Evolutionary conservation across 2,113 vertebrate species (phyloP).

Genomic region (Danio rerio): DNA sequence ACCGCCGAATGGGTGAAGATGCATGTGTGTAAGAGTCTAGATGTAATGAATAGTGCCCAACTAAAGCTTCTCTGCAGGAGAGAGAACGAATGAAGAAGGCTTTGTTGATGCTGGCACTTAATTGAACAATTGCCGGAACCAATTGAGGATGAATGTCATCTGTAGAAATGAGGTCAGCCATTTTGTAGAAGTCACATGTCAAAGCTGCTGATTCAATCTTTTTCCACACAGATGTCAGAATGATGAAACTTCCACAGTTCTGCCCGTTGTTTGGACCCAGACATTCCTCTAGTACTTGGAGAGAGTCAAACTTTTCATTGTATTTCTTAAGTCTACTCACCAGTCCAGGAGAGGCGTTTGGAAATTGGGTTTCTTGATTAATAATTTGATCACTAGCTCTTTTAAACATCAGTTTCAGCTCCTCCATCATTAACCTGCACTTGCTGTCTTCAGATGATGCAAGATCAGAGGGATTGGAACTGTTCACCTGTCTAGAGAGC

Average conservation of each 20-base stretch:
- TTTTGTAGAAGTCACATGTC: conserved; percentile 66
- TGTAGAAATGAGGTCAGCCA: conserved; percentile 82
- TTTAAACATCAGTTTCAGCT: conserved; percentile 88
- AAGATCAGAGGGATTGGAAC: conserved; percentile 77
- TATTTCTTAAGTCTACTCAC: conserved; percentile 57
- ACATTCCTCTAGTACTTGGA: conserved; percentile 34
- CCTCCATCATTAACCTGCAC: conserved; percentile 85
- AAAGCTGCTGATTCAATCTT: conserved; percentile 63
- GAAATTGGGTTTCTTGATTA: conserved; percentile 52
- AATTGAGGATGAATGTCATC: conserved; percentile 87
- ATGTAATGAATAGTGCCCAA: conserved; percentile 76
- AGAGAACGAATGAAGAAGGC: conserved; percentile 73
- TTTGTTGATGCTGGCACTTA: conserved; percentile 70
- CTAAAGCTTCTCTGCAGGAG: conserved; percentile 56
- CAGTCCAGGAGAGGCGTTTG: neutral
- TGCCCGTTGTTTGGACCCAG: neutral
- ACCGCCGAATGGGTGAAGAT: conserved; percentile 83
- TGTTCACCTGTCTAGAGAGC: conserved; percentile 63
- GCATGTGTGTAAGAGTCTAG: conserved; percentile 82
- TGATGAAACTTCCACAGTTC: conserved; percentile 43
- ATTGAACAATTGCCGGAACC: conserved; percentile 72
- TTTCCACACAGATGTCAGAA: conserved; percentile 74
- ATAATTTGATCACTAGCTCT: conserved; percentile 71
- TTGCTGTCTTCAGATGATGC: conserved; percentile 73
- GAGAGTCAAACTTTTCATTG: conserved; percentile 59